Base-by-base conservation (phyloP, 1,140 invertebrate species). In the Bombus ignitus region DNA sequence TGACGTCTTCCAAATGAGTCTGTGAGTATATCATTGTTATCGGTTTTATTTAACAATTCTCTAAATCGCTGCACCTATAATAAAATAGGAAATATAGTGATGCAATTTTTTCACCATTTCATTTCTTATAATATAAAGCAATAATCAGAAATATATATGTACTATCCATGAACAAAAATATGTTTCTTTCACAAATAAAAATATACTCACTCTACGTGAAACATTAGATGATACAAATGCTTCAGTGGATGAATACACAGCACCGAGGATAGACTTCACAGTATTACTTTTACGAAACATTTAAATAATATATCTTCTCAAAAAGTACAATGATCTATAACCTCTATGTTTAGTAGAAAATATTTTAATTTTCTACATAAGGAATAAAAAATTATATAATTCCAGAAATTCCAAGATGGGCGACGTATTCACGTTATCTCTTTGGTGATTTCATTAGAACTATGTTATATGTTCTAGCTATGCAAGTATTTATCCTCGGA, bases 1-100 rank as follows among this genome's bases (percentile, higher is more conserved):
- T 99, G 99, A 86, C 97, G 95, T 82, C 99, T 96, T 10, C 98
- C 98, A 96, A 98, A 99, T 44, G 96, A 96, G 95, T 99, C 99
- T 18, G 96, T 96, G 3, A 98, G 95, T 35, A 96, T 95, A 1
- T 95, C 96, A 68, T 77, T n/a, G 22, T 92, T 57, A 12, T 75
- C 62, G 79, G 92, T 85, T 25, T 85, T 79, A 3, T 81, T 85
- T 12, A 95, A 75, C 81, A 89, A 91, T 57, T 93, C 76, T 83
- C 90, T 90, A 35, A 95, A 91, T 37, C 92, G 57, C 68, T 94
- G 82, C 10, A 95, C 66, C 95, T 95, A 44, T 28, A 92, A 91
- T 72, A 59, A 35, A 9, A 18, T n/a, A 13, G 3, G 12, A 25
- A 70, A 35, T 68, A 35, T 22, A 22, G 35, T 22, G 15, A 22